Evolutionary conservation across 2,888 invertebrate genomes (phyloP).

Genomic region (Cryptophagus acutangulus): DNA sequence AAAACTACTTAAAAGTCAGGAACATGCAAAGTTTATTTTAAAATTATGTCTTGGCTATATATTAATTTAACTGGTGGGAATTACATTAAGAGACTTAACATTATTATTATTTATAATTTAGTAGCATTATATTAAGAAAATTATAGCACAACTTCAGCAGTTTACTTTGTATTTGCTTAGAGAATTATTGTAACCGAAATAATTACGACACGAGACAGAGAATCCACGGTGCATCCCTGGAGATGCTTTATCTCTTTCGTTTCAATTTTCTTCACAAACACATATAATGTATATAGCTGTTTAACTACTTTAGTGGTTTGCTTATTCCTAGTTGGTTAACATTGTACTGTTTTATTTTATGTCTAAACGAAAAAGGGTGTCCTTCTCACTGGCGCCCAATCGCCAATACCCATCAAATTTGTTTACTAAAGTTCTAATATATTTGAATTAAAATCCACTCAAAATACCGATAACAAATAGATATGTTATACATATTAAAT

Average conservation of each 20-base stretch:
- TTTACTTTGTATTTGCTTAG: conserved; percentile 28
- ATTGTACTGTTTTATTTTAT: no score
- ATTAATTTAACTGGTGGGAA: conserved; percentile 6
- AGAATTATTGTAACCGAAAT: conserved; percentile 32
- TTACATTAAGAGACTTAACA: conserved; percentile 3
- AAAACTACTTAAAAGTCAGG: no score
- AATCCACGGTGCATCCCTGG: conserved; percentile 2
- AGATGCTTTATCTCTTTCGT: conserved; percentile 8
- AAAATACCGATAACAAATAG: no score
- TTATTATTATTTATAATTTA: conserved; percentile 32
- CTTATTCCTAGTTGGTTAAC: no score
- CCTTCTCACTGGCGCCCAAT: no score
- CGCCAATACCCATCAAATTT: no score
- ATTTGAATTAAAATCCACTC: no score
- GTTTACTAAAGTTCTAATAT: no score
- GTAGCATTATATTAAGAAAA: conserved; percentile 30
- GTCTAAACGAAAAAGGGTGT: no score
- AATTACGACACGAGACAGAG: conserved; percentile 24
- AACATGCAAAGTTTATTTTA: conserved; percentile 4
- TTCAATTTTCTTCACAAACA: conserved; percentile 8
- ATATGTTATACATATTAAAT: no score
- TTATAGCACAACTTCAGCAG: conserved; percentile 30
- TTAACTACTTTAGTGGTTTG: conserved; percentile 5
- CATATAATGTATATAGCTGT: no score
- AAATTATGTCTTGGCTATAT: no score